A percentile compares a stretch with the other conserved stretches of the same genome.
These are phyloP conservation scores for Pseudachorutes palmiensis DNA, from an alignment of 1,140 invertebrate species.

Conservation along the genomic window DNA sequence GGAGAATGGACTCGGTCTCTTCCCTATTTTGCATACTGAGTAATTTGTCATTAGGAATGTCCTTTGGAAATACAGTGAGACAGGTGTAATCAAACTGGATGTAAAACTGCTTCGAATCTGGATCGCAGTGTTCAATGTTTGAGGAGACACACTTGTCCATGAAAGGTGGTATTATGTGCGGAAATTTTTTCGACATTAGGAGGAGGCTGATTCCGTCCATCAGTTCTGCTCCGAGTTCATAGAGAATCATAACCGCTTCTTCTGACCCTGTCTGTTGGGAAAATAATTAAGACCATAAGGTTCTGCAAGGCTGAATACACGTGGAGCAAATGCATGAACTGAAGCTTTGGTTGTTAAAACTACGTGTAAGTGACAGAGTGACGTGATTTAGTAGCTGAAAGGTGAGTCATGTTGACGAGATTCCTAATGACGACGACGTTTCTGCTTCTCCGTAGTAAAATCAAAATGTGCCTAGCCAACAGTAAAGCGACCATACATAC, in stretches of 20 bases:
- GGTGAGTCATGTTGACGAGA: no score
- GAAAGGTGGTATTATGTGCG: slow-evolving; percentile 33
- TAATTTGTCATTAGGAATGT: slow-evolving; percentile 37
- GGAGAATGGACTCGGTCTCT: slow-evolving; percentile 35
- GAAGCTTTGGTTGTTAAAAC: no score
- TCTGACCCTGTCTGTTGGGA: slow-evolving; percentile 38
- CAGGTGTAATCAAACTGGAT: slow-evolving; percentile 39
- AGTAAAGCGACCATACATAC: no score
- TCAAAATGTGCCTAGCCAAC: no score
- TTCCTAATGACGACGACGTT: no score
- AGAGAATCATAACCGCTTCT: slow-evolving; percentile 35
- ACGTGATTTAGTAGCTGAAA: no score
- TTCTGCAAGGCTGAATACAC: no score
- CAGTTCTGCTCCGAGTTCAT: slow-evolving; percentile 36
- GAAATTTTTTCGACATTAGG: slow-evolving; percentile 35
- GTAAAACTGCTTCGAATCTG: slow-evolving; percentile 38
- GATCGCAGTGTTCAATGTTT: slow-evolving; percentile 36
- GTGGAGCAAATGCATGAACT: no score
- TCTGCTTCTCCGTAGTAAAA: no score
- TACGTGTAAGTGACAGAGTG: no score
- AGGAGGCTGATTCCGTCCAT: slow-evolving; percentile 34
- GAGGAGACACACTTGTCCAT: slow-evolving; percentile 37
- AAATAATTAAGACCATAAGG: no score
- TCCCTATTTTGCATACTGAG: slow-evolving; percentile 36
- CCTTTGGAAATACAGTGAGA: slow-evolving; percentile 37